These are phyloP conservation scores for Acanthisitta chloris DNA, from an alignment of 2,113 vertebrate genomes.

Conservation along the genomic window DNA sequence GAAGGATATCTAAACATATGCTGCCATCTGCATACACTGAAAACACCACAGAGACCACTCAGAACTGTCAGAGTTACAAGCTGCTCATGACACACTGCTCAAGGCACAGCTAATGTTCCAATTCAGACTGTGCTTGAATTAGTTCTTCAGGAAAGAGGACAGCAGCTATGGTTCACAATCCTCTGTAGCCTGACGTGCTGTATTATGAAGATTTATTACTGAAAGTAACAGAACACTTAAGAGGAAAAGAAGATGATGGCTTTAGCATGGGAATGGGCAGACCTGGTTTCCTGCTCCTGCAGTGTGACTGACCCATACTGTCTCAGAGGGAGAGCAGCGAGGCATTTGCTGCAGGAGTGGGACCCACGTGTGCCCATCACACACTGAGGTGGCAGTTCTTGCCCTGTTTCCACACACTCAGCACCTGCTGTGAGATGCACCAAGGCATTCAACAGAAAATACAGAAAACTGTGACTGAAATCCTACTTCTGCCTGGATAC, in stretches of 20 bases:
- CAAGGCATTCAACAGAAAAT: background rate
- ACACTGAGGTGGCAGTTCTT: accelerated
- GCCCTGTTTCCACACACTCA: background rate
- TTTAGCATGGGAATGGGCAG: background rate
- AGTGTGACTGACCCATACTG: accelerated
- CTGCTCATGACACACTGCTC: background rate
- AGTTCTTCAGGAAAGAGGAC: background rate
- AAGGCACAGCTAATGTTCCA: background rate
- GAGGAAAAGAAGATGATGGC: background rate
- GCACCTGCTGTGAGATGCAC: background rate
- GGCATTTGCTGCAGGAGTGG: background rate
- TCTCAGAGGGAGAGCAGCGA: background rate
- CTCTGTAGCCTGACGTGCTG: background rate
- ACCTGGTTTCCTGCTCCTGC: background rate
- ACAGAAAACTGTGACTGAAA: background rate
- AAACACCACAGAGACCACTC: slow-evolving; percentile 17
- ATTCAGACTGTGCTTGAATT: background rate
- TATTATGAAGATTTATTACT: background rate
- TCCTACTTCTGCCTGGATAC: background rate
- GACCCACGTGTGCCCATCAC: background rate
- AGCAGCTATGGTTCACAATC: background rate
- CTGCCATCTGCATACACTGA: slow-evolving; percentile 98
- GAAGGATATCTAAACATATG: slow-evolving; percentile 99
- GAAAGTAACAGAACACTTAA: background rate
- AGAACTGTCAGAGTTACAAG: background rate